Base-by-base conservation (phyloP, 1,140 invertebrate species). In the Matsumurasca onukii region DNA sequence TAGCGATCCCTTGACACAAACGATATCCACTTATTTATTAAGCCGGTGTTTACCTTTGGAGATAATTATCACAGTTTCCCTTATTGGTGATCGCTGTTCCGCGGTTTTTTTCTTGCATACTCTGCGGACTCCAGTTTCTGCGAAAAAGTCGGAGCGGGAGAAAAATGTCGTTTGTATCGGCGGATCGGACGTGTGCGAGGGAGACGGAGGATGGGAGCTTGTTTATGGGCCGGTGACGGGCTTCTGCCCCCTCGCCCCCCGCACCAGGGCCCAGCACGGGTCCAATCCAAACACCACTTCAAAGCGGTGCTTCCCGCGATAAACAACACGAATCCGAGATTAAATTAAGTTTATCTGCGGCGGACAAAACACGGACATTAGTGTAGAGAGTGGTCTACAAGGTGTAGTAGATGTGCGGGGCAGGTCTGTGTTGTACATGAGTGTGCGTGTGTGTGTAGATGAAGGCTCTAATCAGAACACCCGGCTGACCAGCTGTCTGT, bases 141-240 rank as follows among this genome's bases (percentile, higher is more conserved):
- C 55, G 55, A 59, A 59, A 59, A 59, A 25, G 22, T 29, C 22
- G 55, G 25, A 25, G 3, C 31, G 5, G 62, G 39, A 65, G 62
- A 45, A 27, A 65, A 65, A 65, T 65, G 65, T 52, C 24, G 65
- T 49, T 34, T 27, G 65, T 65, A 65, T 65, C 62, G 65, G 24
- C 48, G n/a, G 25, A 51, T 52, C 65, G 48, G 65, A 57, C 52
- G 29, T 48, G 65, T 30, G 48, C 48, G 64, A 66, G 65, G 27
- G 65, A 67, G 65, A 52, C 27, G 20, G 65, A 52, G 45, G 31
- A 49, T 30, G 64, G 45, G 52, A 45, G 45, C 29, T 67, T 55
- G 65, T 65, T 65, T 65, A 65, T 65, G 22, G 62, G 34, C 34
- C 5, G 25, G 45, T 20, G 62, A 39, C 27, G 62, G 39, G 62